Conservation (phyloP, 2,888 invertebrate species). For the Cerastoderma edule region DNA sequence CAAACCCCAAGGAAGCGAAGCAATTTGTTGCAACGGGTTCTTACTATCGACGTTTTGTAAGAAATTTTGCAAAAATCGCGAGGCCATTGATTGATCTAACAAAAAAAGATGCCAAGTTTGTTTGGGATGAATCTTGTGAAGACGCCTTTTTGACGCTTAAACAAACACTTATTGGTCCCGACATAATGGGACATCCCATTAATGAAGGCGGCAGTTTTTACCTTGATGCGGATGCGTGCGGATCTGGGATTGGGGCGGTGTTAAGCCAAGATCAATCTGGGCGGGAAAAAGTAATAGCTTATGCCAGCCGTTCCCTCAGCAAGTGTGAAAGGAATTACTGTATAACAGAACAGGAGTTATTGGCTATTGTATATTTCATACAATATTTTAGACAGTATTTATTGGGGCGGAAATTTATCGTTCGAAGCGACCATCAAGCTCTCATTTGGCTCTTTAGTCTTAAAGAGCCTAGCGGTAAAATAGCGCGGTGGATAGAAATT, state of each 20-base stretch:
- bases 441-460: conserved; percentile 50
- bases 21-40: conserved; percentile 31
- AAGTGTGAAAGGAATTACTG: conserved; percentile 9
- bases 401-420: background rate
- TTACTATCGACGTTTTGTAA: conserved; percentile 31
- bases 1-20: conserved; percentile 21
- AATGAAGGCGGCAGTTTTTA: conserved; percentile 35
- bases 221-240: conserved; percentile 57
- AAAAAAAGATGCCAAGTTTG: conserved; percentile 23
- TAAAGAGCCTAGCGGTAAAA: conserved; percentile 51
- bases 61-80: conserved; percentile 28
- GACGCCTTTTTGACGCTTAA: background rate
- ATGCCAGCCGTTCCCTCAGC: conserved; percentile 45
- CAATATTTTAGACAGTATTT: conserved; percentile 24
- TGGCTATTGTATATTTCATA: background rate
- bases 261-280: conserved; percentile 43
- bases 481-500: conserved; percentile 31
- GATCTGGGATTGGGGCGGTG: conserved; percentile 46
- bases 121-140: conserved; percentile 21
- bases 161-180: conserved; percentile 2
- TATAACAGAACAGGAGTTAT: background rate
- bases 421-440: conserved; percentile 45
- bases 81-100: conserved; percentile 29
- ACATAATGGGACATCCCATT: conserved; percentile 43
- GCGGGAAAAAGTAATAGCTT: conserved; percentile 43